Evolutionary conservation across 2,888 invertebrate species (phyloP).

Genomic region (Proisotoma minuta): DNA sequence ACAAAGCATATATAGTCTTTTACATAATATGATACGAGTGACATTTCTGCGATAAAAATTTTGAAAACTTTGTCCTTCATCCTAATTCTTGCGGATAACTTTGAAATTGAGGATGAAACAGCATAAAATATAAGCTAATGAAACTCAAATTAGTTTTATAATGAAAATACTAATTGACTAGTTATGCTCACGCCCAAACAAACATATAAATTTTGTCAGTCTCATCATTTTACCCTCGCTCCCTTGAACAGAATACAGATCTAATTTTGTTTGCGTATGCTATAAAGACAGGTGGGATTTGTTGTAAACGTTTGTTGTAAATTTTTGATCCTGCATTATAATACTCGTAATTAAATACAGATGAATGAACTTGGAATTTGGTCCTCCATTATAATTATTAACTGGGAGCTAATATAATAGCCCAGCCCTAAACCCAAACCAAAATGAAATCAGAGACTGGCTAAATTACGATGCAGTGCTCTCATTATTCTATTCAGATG

Average conservation of each 20-base stretch:
- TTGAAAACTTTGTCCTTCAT: conserved; percentile 1
- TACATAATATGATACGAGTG: not conserved
- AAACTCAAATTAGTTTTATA: not conserved
- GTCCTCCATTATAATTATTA: too few species aligned
- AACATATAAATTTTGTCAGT: too few species aligned
- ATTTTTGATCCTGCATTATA: not conserved
- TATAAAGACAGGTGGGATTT: too few species aligned
- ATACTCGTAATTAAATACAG: not conserved
- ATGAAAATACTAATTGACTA: not conserved
- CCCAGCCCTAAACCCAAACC: too few species aligned
- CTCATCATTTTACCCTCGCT: too few species aligned
- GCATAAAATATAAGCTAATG: not conserved
- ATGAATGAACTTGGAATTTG: not conserved
- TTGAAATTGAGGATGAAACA: not conserved
- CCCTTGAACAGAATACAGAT: too few species aligned
- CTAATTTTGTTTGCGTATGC: too few species aligned
- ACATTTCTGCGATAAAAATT: not conserved
- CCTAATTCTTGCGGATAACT: not conserved
- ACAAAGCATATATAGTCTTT: not conserved
- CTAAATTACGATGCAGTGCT: not conserved
- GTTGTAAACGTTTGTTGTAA: too few species aligned
- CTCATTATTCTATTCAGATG: not conserved
- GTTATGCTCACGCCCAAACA: too few species aligned
- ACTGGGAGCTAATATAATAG: too few species aligned
- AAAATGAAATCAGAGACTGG: not conserved